These are phyloP conservation scores for Myripristis murdjan DNA, from an alignment of 2,797 vertebrate genomes.

Conservation along the genomic window DNA sequence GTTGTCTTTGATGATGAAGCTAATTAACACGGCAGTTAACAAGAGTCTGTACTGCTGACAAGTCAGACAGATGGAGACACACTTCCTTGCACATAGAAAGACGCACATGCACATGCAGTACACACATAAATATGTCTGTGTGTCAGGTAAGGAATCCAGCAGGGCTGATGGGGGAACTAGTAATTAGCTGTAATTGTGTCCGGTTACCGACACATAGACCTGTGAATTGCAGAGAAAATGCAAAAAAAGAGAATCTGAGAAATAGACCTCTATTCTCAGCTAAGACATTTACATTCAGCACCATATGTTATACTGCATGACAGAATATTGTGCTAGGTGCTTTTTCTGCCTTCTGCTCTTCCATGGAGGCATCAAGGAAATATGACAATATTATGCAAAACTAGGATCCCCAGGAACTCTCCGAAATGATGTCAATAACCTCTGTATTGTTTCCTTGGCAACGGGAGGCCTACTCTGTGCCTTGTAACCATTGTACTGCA, in stretches of 20 bases:
- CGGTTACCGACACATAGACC: constrained; percentile 24
- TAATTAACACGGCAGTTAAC: constrained; percentile 83
- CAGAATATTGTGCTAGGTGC: neutral
- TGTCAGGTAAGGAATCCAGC: constrained; percentile 10
- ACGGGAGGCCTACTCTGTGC: constrained; percentile 52
- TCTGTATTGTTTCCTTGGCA: constrained; percentile 68
- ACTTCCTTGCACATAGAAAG: constrained; percentile 2
- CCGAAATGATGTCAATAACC: constrained; percentile 66
- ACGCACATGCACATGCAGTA: neutral
- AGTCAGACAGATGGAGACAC: constrained; percentile 35
- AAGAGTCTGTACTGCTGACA: constrained; percentile 68
- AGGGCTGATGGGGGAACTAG: constrained; percentile 23
- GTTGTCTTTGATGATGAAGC: constrained; percentile 72
- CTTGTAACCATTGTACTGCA: constrained; percentile 45
- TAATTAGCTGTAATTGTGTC: constrained; percentile 48
- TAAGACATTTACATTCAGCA: neutral
- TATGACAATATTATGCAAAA: constrained; percentile 29
- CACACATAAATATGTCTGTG: neutral
- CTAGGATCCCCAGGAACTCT: constrained; percentile 49
- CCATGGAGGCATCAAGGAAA: constrained; percentile 2
- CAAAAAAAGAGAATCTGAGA: neutral
- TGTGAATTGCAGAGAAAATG: neutral
- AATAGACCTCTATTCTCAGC: neutral
- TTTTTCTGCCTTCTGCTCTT: neutral
- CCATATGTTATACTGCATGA: neutral